phyloP scores from a whole-genome alignment of 2,113 vertebrate species.

The Zingel zingel region DNA sequence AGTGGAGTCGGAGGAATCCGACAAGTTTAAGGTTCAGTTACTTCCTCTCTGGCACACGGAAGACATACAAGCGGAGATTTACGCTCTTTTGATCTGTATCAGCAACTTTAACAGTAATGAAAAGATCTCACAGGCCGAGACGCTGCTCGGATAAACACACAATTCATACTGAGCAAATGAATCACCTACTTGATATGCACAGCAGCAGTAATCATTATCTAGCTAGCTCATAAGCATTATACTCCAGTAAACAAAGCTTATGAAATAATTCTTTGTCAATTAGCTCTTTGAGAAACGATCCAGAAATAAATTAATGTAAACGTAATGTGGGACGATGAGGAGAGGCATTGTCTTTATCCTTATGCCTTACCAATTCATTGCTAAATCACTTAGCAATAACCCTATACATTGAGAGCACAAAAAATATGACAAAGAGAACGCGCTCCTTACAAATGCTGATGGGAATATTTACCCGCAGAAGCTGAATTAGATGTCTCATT shows the following conservation, averaged over 20 bases:
- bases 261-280: slow-evolving; percentile 72
- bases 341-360: slow-evolving; percentile 35
- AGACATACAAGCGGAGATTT: slow-evolving; percentile 30
- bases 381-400: slow-evolving; percentile 6
- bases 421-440: slow-evolving; percentile 13
- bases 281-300: slow-evolving; percentile 65
- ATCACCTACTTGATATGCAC: slow-evolving; percentile 67
- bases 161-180: slow-evolving; percentile 61
- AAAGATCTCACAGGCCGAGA: slow-evolving; percentile 41
- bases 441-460: slow-evolving; percentile 23
- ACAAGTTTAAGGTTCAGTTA: slow-evolving; percentile 22
- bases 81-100: slow-evolving; percentile 57
- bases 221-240: slow-evolving; percentile 62
- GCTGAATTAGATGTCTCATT: slow-evolving; percentile 42
- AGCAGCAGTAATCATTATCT: slow-evolving; percentile 66
- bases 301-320: slow-evolving; percentile 22
- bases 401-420: background rate
- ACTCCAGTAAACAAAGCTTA: slow-evolving; percentile 70
- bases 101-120: slow-evolving; percentile 57
- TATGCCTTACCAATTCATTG: slow-evolving; percentile 8
- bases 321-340: slow-evolving; percentile 31
- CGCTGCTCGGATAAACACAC: slow-evolving; percentile 61
- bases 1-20: background rate
- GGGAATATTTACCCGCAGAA: slow-evolving; percentile 25
- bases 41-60: background rate